Percentiles rank a stretch among this genome's conserved stretches.
Evolutionary conservation across 2,797 vertebrate genomes (phyloP).

Genomic region (Centropyge bicolor): DNA sequence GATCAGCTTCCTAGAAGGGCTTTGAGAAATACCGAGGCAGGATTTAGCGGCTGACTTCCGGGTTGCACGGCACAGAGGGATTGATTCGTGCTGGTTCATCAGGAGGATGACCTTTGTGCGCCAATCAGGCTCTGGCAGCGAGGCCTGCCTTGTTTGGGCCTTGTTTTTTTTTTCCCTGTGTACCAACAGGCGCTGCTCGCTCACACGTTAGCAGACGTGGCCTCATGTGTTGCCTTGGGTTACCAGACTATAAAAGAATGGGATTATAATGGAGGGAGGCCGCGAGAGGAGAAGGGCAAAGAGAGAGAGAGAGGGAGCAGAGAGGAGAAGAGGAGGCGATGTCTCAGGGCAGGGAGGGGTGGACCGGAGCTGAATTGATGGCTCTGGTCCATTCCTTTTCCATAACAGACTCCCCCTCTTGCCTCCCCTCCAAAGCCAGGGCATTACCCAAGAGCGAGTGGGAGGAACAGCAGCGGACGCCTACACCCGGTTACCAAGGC

Average conservation of each 20-base stretch:
- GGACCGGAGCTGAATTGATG: constrained; percentile 45
- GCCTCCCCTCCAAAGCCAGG: constrained; percentile 11
- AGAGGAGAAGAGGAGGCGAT: constrained; percentile 25
- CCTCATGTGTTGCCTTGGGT: constrained; percentile 80
- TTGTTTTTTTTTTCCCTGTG: constrained; percentile 38
- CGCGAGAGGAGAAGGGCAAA: constrained; percentile 39
- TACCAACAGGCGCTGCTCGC: constrained; percentile 66
- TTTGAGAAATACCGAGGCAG: constrained; percentile 32
- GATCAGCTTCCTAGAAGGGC: constrained; percentile 14
- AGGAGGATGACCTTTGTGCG: constrained; percentile 60
- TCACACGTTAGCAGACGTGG: constrained; percentile 70
- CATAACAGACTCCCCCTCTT: constrained; percentile 4
- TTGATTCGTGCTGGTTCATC: constrained; percentile 53
- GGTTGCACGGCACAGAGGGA: constrained; percentile 12
- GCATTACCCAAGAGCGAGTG: constrained; percentile 64
- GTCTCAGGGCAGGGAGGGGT: constrained; percentile 31
- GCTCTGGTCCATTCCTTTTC: constrained; percentile 22
- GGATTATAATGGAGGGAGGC: constrained; percentile 77
- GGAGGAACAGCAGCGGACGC: constrained; percentile 71
- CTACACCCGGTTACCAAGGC: constrained; percentile 78
- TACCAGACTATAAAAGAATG: constrained; percentile 80
- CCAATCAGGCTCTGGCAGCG: constrained; percentile 61
- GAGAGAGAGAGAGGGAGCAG: constrained; percentile 27
- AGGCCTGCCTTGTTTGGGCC: constrained; percentile 67
- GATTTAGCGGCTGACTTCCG: constrained; percentile 44